Evolutionary conservation across 2,113 vertebrate genomes (phyloP).

Genomic region (Callaeas wilsoni): DNA sequence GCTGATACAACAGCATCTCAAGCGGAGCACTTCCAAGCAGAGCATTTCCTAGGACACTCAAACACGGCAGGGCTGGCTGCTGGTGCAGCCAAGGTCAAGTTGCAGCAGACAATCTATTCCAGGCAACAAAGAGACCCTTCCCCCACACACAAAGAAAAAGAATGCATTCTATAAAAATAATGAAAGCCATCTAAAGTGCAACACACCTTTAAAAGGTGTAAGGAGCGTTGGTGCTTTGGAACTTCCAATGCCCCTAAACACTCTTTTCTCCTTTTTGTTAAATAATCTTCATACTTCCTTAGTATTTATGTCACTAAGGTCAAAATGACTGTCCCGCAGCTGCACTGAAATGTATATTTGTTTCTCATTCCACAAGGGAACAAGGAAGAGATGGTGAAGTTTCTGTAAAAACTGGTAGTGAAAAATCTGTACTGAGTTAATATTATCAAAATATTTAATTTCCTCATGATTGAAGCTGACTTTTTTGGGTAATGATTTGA

Average conservation of each 20-base stretch:
- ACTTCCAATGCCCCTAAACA: not conserved
- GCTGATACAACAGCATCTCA: not conserved
- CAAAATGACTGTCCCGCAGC: not conserved
- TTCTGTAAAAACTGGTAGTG: not conserved
- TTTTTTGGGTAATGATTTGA: not conserved
- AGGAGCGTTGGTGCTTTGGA: not conserved
- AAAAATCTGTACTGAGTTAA: not conserved
- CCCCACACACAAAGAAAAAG: rapidly evolving
- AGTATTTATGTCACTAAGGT: not conserved
- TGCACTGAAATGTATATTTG: not conserved
- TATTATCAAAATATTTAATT: not conserved
- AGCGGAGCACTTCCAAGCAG: not conserved
- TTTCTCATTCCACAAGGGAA: not conserved
- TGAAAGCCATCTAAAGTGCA: not conserved
- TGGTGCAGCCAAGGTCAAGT: not conserved
- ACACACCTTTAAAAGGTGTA: not conserved
- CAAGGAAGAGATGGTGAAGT: not conserved
- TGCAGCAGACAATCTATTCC: not conserved
- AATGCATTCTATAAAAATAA: not conserved
- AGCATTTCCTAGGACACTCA: not conserved
- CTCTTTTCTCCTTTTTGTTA: not conserved
- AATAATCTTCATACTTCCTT: not conserved
- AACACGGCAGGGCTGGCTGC: rapidly evolving
- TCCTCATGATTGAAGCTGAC: not conserved
- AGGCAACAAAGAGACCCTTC: not conserved